Evolutionary conservation across 1,140 invertebrate genomes (phyloP).

Genomic region (Charaxes varanes): DNA sequence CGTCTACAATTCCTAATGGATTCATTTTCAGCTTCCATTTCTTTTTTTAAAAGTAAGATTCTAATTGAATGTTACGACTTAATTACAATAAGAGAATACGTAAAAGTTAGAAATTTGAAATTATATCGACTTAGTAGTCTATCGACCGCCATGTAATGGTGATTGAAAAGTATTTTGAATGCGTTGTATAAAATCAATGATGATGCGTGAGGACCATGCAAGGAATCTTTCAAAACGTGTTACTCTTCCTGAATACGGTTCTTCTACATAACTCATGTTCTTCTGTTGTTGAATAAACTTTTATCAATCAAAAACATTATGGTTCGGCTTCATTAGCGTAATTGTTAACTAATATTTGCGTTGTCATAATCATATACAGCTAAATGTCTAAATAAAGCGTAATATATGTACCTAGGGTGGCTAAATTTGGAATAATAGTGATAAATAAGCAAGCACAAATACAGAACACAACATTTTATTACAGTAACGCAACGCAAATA

Average conservation of each 20-base stretch:
- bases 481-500: too few relatives aligned
- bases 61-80: slow-evolving; percentile 1
- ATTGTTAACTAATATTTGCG: too few relatives aligned
- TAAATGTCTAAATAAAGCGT: too few relatives aligned
- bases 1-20: too few relatives aligned
- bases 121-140: slow-evolving; percentile 39
- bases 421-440: too few relatives aligned
- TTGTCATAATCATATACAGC: too few relatives aligned
- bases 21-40: too few relatives aligned
- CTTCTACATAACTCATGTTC: background rate
- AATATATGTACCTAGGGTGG: too few relatives aligned
- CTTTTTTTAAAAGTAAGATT: background rate
- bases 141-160: slow-evolving; percentile 45
- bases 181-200: slow-evolving; percentile 36
- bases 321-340: too few relatives aligned
- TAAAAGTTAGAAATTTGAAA: slow-evolving; percentile 25
- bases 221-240: slow-evolving; percentile 16
- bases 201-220: slow-evolving; percentile 35
- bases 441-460: too few relatives aligned
- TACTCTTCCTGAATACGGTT: slow-evolving; percentile 6
- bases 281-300: background rate
- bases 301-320: too few relatives aligned
- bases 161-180: slow-evolving; percentile 27
- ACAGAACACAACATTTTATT: too few relatives aligned
- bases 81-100: slow-evolving; percentile 25